Evolutionary conservation across 2,888 invertebrate genomes (phyloP).

Genomic region (Branchinecta sandiegonensis): DNA sequence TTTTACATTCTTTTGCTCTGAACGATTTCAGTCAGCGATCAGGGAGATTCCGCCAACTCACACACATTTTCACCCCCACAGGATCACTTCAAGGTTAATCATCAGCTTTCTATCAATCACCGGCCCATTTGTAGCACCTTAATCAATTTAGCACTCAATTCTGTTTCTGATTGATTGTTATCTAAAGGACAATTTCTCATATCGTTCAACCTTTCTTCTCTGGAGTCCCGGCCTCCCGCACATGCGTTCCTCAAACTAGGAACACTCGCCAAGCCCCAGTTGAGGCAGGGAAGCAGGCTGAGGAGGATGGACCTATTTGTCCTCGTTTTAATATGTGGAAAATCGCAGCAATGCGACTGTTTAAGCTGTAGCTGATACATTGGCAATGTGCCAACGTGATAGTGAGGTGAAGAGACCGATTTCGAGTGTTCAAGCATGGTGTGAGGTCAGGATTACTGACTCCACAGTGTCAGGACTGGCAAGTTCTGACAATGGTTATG

Average conservation of each 20-base stretch:
- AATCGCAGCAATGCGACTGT: too few relatives aligned
- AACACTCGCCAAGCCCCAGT: background rate
- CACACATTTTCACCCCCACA: too few relatives aligned
- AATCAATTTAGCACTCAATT: background rate
- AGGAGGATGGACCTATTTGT: background rate
- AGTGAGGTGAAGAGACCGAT: background rate
- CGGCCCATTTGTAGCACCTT: background rate
- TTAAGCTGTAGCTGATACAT: background rate
- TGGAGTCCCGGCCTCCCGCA: background rate
- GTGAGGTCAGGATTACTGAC: conserved; percentile 16
- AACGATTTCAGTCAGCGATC: too few relatives aligned
- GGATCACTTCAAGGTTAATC: too few relatives aligned
- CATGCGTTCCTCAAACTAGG: conserved; percentile 9
- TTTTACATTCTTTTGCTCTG: too few relatives aligned
- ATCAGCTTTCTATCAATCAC: too few relatives aligned
- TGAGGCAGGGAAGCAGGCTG: background rate
- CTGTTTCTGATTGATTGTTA: conserved; percentile 16
- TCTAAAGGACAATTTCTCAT: background rate
- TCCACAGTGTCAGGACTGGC: conserved; percentile 6
- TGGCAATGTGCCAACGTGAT: background rate
- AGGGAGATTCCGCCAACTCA: too few relatives aligned
- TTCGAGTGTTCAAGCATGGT: background rate
- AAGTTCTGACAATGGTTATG: conserved; percentile 16
- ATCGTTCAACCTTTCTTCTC: background rate
- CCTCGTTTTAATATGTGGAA: too few relatives aligned